Conservation (phyloP, 1,140 invertebrate species). For the Caenorhabditis brenneri region DNA sequence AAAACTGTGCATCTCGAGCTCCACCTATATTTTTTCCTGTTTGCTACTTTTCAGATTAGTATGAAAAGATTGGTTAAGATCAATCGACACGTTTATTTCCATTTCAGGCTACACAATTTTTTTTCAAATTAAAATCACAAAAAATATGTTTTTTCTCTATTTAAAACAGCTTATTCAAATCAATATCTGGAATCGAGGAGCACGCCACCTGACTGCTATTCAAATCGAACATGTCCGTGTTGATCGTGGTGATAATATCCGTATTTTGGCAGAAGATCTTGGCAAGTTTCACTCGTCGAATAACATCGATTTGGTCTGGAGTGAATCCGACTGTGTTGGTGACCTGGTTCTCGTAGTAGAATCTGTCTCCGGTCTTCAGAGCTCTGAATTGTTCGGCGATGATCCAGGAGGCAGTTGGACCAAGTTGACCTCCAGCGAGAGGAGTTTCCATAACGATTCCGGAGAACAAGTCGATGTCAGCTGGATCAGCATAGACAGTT, state of each 20-base stretch:
- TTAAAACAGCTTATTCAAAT: not conserved
- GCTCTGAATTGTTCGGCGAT: conserved; percentile 22
- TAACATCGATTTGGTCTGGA: not conserved
- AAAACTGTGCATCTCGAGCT: too few species aligned
- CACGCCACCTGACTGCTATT: conserved; percentile 25
- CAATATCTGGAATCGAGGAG: conserved; percentile 26
- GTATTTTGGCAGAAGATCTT: conserved; percentile 21
- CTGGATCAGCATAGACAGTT: conserved; percentile 20
- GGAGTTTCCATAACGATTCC: conserved; percentile 40
- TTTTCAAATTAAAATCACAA: not conserved
- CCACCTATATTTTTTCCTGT: too few species aligned
- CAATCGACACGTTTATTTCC: too few species aligned
- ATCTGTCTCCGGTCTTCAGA: conserved; percentile 16
- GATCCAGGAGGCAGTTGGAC: conserved; percentile 41
- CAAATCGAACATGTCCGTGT: conserved; percentile 19
- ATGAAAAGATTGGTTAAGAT: too few species aligned
- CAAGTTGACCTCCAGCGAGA: not conserved
- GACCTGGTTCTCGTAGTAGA: conserved; percentile 6
- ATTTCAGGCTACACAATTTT: too few species aligned
- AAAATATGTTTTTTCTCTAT: too few species aligned
- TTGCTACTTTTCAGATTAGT: too few species aligned
- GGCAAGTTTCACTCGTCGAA: conserved; percentile 31
- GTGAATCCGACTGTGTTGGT: not conserved
- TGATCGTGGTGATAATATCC: conserved; percentile 14
- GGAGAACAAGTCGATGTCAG: conserved; percentile 35